Percentiles rank a stretch among this genome's conserved stretches.
Conservation (phyloP, 1,140 invertebrate genomes). For the Lethocerus indicus region DNA sequence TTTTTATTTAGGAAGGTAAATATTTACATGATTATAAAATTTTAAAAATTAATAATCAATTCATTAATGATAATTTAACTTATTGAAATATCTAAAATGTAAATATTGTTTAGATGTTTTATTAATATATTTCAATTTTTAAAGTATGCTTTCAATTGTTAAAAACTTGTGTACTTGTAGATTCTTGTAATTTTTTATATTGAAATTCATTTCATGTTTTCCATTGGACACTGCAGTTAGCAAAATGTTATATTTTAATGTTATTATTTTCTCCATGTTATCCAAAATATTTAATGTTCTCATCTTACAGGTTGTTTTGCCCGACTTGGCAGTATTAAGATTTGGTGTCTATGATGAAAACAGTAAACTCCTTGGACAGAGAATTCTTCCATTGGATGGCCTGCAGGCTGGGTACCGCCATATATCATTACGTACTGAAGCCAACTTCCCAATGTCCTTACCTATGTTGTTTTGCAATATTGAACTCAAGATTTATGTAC, state of each 20-base stretch:
- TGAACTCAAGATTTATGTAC: slow-evolving; percentile 98
- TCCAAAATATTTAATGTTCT: no score
- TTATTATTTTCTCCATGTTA: no score
- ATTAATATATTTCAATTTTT: background rate
- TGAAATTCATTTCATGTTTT: no score
- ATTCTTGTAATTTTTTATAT: no score
- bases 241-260: no score
- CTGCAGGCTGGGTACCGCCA: slow-evolving; percentile 95
- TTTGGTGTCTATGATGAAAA: slow-evolving; percentile 99
- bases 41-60: no score
- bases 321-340: slow-evolving; percentile 90
- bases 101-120: slow-evolving; percentile 1
- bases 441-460: slow-evolving; percentile 96
- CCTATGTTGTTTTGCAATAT: slow-evolving; percentile 99
- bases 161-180: no score
- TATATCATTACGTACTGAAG: slow-evolving; percentile 92
- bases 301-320: slow-evolving; percentile 71
- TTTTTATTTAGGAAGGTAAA: slow-evolving; percentile 92
- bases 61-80: no score
- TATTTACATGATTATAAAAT: background rate
- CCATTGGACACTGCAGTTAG: no score
- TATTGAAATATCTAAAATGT: background rate
- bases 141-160: slow-evolving; percentile 4
- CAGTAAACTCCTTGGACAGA: slow-evolving; percentile 88
- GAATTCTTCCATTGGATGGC: slow-evolving; percentile 94